These are phyloP conservation scores for Entomobrya multifasciata DNA, from an alignment of 2,888 invertebrate genomes.

Conservation along the genomic window DNA sequence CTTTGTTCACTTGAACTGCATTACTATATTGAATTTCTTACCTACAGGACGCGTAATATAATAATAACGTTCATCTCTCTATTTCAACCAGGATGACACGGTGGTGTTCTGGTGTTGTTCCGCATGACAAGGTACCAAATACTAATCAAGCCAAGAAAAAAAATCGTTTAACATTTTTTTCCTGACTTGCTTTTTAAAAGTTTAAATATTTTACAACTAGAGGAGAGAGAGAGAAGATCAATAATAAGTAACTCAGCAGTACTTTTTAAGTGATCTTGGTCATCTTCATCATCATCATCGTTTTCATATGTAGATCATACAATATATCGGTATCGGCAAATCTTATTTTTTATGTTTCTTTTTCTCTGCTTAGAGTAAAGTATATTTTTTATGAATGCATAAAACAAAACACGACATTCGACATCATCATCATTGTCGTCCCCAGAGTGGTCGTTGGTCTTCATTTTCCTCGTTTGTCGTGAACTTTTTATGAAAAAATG, in stretches of 20 bases:
- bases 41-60: conserved; percentile 9
- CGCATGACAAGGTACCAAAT: conserved; percentile 59
- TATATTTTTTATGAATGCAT: conserved; percentile 8
- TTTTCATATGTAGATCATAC: conserved; percentile 32
- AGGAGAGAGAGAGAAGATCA: neutral
- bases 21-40: conserved; percentile 22
- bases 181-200: conserved; percentile 30
- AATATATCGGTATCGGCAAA: conserved; percentile 32
- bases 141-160: conserved; percentile 54
- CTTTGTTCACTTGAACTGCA: conserved; percentile 1
- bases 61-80: neutral
- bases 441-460: conserved; percentile 16
- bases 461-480: conserved; percentile 24
- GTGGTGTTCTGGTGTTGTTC: conserved; percentile 16
- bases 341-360: neutral
- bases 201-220: conserved; percentile 25
- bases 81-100: neutral
- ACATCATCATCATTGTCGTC: conserved; percentile 15
- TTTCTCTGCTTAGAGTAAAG: neutral
- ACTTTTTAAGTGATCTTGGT: conserved; percentile 28
- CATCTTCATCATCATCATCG: conserved; percentile 3
- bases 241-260: conserved; percentile 37
- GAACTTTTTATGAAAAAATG: conserved; percentile 46
- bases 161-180: conserved; percentile 52
- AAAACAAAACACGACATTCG: conserved; percentile 46